phyloP scores from a whole-genome alignment of 2,797 vertebrate species.

The Delichon dasypus region DNA sequence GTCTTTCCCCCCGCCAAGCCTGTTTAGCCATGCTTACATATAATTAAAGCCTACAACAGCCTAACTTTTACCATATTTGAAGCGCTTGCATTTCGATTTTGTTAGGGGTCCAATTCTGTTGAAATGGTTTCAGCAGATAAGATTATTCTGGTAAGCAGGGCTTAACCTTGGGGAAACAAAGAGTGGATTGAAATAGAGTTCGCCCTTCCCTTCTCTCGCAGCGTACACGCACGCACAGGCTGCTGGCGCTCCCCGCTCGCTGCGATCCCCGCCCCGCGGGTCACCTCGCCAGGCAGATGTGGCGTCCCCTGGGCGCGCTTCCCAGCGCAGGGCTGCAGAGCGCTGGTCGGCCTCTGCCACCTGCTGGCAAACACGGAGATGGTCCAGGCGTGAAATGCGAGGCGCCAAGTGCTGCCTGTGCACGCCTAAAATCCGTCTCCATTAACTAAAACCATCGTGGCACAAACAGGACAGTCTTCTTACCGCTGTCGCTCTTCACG shows the following conservation, averaged over 20 bases:
- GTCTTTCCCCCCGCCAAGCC: background rate
- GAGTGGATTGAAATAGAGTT: slow-evolving; percentile 13
- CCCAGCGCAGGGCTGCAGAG: background rate
- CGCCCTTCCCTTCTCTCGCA: background rate
- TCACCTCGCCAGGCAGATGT: background rate
- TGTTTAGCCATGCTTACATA: background rate
- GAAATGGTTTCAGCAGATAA: slow-evolving; percentile 42
- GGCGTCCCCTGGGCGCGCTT: rapidly evolving
- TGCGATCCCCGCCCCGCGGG: background rate
- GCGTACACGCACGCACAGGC: background rate
- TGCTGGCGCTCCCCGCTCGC: background rate
- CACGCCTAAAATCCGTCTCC: background rate
- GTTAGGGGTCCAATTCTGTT: background rate
- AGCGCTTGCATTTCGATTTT: background rate
- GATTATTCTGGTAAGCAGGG: slow-evolving; percentile 53
- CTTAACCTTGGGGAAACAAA: slow-evolving; percentile 59
- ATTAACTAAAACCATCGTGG: background rate
- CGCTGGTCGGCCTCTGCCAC: slow-evolving; percentile 2
- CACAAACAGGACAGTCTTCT: background rate
- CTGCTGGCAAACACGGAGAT: slow-evolving; percentile 3
- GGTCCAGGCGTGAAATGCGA: background rate
- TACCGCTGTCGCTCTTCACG: background rate
- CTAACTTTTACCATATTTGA: background rate
- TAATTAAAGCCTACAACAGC: background rate
- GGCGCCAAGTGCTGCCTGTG: rapidly evolving